These are phyloP conservation scores for Neotoma lepida DNA, from an alignment of 2,113 vertebrate species.

Conservation along the genomic window DNA sequence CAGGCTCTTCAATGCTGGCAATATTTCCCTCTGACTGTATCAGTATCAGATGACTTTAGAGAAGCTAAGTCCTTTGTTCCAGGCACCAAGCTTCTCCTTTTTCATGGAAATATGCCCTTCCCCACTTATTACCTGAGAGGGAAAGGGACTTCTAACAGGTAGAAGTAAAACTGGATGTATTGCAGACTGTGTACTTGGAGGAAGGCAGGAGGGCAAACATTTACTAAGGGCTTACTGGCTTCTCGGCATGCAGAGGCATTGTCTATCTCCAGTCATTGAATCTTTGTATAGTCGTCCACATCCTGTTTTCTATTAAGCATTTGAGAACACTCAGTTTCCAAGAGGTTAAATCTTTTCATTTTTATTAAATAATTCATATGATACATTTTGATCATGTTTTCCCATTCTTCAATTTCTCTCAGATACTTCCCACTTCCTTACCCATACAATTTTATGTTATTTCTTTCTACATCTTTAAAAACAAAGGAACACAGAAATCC, in stretches of 20 bases:
- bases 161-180: background rate
- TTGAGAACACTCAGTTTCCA: background rate
- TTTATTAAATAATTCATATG: background rate
- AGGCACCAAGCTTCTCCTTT: background rate
- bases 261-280: background rate
- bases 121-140: background rate
- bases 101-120: background rate
- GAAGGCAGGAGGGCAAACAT: background rate
- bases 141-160: background rate
- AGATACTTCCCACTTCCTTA: background rate
- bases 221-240: background rate
- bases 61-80: background rate
- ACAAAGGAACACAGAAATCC: background rate
- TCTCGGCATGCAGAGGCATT: background rate
- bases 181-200: background rate
- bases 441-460: background rate
- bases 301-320: background rate
- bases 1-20: rapidly evolving
- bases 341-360: background rate
- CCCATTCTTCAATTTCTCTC: background rate
- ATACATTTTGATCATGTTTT: background rate
- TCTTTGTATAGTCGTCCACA: background rate
- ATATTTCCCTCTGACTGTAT: background rate
- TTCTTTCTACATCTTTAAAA: background rate
- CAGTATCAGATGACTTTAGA: background rate